Evolutionary conservation across 2,888 invertebrate species (phyloP).

Genomic region (Drosophila flavopinicola): DNA sequence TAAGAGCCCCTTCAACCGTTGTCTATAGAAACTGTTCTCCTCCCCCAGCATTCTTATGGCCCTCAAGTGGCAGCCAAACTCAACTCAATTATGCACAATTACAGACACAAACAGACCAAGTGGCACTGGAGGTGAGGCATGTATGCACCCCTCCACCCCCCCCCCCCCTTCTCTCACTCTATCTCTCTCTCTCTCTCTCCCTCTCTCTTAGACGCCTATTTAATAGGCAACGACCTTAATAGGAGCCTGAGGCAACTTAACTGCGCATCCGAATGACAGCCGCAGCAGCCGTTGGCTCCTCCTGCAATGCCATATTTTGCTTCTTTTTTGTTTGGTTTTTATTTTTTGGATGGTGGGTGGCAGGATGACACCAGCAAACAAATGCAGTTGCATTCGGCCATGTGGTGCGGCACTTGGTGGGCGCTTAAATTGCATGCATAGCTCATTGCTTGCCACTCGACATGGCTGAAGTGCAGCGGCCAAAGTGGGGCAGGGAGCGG

Average conservation of each 20-base stretch:
- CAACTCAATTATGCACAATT: slow-evolving; percentile 77
- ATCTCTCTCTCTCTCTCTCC: neutral
- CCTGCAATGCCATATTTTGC: slow-evolving; percentile 14
- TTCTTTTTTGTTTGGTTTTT: slow-evolving; percentile 14
- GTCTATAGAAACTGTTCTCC: neutral
- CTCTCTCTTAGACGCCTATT: slow-evolving; percentile 47
- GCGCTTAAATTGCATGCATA: slow-evolving; percentile 77
- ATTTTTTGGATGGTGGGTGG: slow-evolving; percentile 19
- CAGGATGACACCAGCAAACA: slow-evolving; percentile 26
- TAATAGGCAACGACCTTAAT: slow-evolving; percentile 62
- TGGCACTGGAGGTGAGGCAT: slow-evolving; percentile 43
- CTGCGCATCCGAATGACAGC: slow-evolving; percentile 40
- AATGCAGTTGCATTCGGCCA: slow-evolving; percentile 36
- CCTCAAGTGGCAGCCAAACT: slow-evolving; percentile 50
- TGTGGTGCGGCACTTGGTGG: slow-evolving; percentile 38
- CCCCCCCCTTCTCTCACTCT: neutral
- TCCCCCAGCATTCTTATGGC: neutral
- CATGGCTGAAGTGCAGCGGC: slow-evolving; percentile 60
- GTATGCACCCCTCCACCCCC: slow-evolving; percentile 5
- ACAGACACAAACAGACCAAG: slow-evolving; percentile 70
- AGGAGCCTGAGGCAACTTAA: slow-evolving; percentile 51
- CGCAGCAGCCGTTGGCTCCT: slow-evolving; percentile 25
- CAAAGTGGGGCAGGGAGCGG: slow-evolving; percentile 2
- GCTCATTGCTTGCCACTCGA: slow-evolving; percentile 79
- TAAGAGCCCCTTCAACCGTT: neutral